Conservation (phyloP, 2,113 vertebrate species). For the Coptodon bakossiorum region DNA sequence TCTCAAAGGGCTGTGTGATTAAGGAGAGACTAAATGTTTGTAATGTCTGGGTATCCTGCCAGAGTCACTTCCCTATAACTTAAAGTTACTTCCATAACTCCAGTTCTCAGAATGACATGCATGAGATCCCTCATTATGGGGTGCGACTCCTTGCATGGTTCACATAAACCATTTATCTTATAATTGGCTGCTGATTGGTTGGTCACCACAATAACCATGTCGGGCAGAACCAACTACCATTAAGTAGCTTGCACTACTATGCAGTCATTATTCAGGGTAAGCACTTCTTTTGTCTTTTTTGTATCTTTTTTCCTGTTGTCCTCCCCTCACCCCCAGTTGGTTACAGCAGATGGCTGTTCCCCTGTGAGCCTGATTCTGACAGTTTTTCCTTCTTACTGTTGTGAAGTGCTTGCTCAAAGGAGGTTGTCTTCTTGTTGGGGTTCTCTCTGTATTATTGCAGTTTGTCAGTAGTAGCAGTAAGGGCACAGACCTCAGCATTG, state of each 20-base stretch:
- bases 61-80: background rate
- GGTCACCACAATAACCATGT: background rate
- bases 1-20: fast-evolving
- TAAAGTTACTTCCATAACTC: background rate
- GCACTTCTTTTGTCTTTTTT: background rate
- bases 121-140: background rate
- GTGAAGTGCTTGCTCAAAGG: background rate
- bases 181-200: background rate
- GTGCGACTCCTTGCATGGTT: background rate
- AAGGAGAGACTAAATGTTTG: background rate
- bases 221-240: background rate
- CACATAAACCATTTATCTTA: background rate
- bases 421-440: background rate
- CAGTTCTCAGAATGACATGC: background rate
- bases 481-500: background rate
- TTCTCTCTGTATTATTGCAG: background rate
- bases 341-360: background rate
- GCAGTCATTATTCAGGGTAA: background rate
- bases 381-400: background rate
- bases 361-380: background rate
- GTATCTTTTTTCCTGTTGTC: background rate
- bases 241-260: background rate
- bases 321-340: background rate
- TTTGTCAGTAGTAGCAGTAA: background rate
- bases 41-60: background rate